Base-by-base conservation (phyloP, 1,140 invertebrate genomes). In the Neomicropteryx cornuta region DNA sequence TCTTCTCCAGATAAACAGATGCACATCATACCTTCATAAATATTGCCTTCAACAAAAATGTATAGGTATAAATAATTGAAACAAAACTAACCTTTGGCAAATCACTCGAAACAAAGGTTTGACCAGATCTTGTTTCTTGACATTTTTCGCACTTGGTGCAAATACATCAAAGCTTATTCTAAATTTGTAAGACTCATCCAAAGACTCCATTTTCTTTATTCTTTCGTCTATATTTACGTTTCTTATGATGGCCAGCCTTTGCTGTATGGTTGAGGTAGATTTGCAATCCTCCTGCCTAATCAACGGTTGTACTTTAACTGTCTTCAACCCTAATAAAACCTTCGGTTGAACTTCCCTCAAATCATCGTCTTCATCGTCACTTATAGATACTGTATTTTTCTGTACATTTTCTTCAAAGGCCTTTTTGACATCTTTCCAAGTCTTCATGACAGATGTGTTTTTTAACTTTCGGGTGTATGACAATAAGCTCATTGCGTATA, bases 121-220 rank as follows among this genome's bases (percentile, higher is more conserved):
- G 4, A 61, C 58, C 13, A 41, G 51, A 33, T 54, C 48, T 0
- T 51, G 49, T 47, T 66, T 69, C 31, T 45, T 61, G 39, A 66
- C 63, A 47, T 58, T 58, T 24, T 58, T 50, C 6, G 61, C 55
- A 51, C 60, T 54, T 38, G 59, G 60, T 29, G 58, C 55, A 35
- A 62, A 68, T 11, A 66, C 56, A 51, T 69, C 63, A 36, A 58
- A 68, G 45, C 58, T 47, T 33, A 68, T 47, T 22, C 39, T 47
- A 3, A 67, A 39, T 33, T 50, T 48, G 42, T 53, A 45, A 10
- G n/a, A n/a, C n/a, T n/a, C n/a, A n/a, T n/a, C n/a, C n/a, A n/a
- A n/a, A n/a, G n/a, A n/a, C n/a, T n/a, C n/a, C n/a, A n/a, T n/a
- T n/a, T n/a, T n/a, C n/a, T n/a, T n/a, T n/a, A n/a, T n/a, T n/a